Conservation (phyloP, 2,113 vertebrate species). For the Hymenochirus boettgeri region DNA sequence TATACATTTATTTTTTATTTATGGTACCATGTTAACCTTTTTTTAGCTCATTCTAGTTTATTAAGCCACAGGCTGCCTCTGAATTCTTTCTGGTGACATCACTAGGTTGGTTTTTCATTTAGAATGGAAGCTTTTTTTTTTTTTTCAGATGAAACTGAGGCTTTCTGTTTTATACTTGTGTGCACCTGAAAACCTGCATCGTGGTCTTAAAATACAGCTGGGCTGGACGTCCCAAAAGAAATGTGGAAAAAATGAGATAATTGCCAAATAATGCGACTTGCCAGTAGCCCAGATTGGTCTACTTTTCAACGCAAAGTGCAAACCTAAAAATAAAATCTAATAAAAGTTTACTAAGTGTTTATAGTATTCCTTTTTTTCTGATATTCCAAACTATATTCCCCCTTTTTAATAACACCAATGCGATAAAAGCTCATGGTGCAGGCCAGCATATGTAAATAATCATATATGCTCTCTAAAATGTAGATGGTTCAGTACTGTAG, state of each 20-base stretch:
- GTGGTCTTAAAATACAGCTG: slow-evolving; percentile 37
- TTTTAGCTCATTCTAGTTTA: neutral
- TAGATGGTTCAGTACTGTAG: too few species aligned
- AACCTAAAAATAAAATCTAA: slow-evolving; percentile 40
- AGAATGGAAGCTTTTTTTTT: slow-evolving; percentile 8
- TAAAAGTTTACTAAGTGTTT: slow-evolving; percentile 41
- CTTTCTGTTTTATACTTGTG: slow-evolving; percentile 12
- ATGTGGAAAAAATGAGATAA: slow-evolving; percentile 41
- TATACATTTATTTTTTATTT: neutral
- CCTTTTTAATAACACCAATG: slow-evolving; percentile 1
- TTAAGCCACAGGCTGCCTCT: slow-evolving; percentile 5
- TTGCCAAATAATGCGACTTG: slow-evolving; percentile 17
- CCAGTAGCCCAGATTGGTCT: slow-evolving; percentile 27
- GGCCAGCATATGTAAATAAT: neutral
- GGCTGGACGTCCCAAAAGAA: slow-evolving; percentile 21
- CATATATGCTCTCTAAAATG: neutral
- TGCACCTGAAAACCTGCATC: slow-evolving; percentile 34
- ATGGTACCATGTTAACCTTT: neutral
- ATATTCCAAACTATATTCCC: neutral
- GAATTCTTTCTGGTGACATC: slow-evolving; percentile 9
- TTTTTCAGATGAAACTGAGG: slow-evolving; percentile 8
- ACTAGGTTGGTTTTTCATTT: slow-evolving; percentile 13
- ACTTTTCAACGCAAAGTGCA: slow-evolving; percentile 14
- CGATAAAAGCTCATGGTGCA: neutral
- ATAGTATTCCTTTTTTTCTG: slow-evolving; percentile 22